A percentile compares a stretch with the other conserved stretches of the same genome.
phyloP scores from a whole-genome alignment of 2,888 invertebrate species.

The Lasioglossum malachurum region DNA sequence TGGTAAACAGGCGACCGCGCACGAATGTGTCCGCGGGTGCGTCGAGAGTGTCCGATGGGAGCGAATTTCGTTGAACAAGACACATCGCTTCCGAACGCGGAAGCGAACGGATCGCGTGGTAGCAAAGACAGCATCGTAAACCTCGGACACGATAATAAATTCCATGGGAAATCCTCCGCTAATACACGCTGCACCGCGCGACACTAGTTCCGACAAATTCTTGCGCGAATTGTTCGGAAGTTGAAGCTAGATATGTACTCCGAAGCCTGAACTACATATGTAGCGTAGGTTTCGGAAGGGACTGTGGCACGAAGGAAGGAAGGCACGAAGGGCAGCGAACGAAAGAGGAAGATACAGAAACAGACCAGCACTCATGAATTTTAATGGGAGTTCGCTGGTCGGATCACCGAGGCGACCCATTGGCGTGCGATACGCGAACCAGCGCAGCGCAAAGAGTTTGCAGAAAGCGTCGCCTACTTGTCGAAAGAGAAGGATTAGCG shows the following conservation, averaged over 20 bases:
- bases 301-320: background rate
- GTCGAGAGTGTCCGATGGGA: background rate
- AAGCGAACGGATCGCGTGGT: background rate
- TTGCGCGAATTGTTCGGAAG: background rate
- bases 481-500: background rate
- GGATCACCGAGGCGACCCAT: constrained; percentile 63
- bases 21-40: background rate
- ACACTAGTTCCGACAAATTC: background rate
- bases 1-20: background rate
- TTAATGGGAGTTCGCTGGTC: constrained; percentile 74
- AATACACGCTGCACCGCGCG: background rate
- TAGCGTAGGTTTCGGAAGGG: background rate
- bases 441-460: constrained; percentile 26
- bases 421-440: constrained; percentile 23
- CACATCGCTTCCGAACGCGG: background rate
- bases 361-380: constrained; percentile 69
- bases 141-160: background rate
- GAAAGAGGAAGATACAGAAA: constrained; percentile 14
- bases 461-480: background rate
- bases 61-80: background rate
- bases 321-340: constrained; percentile 34
- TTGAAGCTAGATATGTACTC: background rate
- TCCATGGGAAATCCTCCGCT: background rate
- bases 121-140: background rate
- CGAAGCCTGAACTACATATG: background rate